Evolutionary conservation across 2,797 vertebrate genomes (phyloP), one percentile per base, ranked within the genome.

Genomic region (Rhodeus uyekii): DNA sequence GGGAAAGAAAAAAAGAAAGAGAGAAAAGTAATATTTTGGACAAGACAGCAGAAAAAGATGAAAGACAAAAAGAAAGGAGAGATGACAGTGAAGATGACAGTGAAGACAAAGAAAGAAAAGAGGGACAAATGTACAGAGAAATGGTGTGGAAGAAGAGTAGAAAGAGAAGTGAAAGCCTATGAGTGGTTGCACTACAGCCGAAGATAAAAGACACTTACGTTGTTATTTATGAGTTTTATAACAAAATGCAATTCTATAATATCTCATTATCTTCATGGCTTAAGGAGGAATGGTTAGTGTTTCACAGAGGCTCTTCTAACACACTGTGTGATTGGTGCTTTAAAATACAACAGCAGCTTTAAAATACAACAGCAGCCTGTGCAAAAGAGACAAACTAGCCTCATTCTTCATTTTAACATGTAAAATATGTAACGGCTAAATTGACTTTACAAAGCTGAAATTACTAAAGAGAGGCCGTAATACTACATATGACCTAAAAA

Each of bases 161-260:
- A 89, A 88, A 92, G 91, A 93, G 88, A 92, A 90, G 87, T 85
- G 86, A 92, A 92, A 93, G 85, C 86, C 89, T 89, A 93, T 95
- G 90, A 95, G 92, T 85, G 87, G 84, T 82, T 88, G 87, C 80
- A 91, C 90, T 76, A 75, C 79, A 84, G 76, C 87, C 84, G 87
- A 55, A 89, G 84, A 86, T 80, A 86, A 78, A 44, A 80, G 58
- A 87, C 60, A 87, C 34, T 32, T n/a, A n/a, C n/a, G n/a, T n/a
- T 79, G 78, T 58, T 64, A 67, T 48, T 71, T 82, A 36, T 42
- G 9, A 73, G 29, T 4, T 44, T 58, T 32, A 42, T 38, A 75
- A 80, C 50, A 60, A 80, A 32, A 18, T 32, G 12, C 12, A 13
- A 38, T 29, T 6, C 36, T 27, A 19, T 8, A 29, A 12, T 55